Base-by-base conservation (phyloP, 2,797 vertebrate species). In the Ispidina lecontei region DNA sequence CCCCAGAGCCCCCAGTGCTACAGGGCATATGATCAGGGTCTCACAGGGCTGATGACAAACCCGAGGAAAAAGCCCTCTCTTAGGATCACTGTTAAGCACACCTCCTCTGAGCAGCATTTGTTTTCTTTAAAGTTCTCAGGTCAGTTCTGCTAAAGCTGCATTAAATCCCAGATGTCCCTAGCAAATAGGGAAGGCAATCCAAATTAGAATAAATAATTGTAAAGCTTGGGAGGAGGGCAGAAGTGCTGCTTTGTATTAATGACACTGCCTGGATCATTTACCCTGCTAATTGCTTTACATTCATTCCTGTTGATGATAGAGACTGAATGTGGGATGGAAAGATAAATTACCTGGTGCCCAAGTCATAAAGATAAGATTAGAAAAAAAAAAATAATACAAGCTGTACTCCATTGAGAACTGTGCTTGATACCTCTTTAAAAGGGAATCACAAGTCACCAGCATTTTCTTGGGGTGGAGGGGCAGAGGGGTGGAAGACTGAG, bases 1-100 rank as follows among this genome's bases (percentile, higher is more conserved):
- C 22, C 33, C 25, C 10, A 54, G 58, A 79, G 41, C 43, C 1
- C 1, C 58, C 39, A 56, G 69, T 2, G 2, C 7, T 76, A 44
- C 16, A 31, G 23, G 39, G 14, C 31, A 67, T 22, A 35, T 0
- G 0, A 2, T 41, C 17, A 71, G 19, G 31, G 31, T 79, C 23
- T 31, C 69, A 14, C 9, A 23, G 55, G n/a, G 21, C 22, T 78
- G 28, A 56, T 20, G 14, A 49, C 58, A 75, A 87, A 37, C 0
- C 6, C 16, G 31, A 74, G 58, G 33, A 1, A 7, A 72, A 39
- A 26, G 20, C 12, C 21, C 43, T 59, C 29, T 15, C 2, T 47
- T 12, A 31, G 5, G 11, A 74, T 56, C 39, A 13, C 41, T n/a
- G 37, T 37, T 44, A 28, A 71, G 77, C 26, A 37, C 10, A 23